phyloP scores from a whole-genome alignment of 2,797 vertebrate species.

The Discoglossus pictus region DNA sequence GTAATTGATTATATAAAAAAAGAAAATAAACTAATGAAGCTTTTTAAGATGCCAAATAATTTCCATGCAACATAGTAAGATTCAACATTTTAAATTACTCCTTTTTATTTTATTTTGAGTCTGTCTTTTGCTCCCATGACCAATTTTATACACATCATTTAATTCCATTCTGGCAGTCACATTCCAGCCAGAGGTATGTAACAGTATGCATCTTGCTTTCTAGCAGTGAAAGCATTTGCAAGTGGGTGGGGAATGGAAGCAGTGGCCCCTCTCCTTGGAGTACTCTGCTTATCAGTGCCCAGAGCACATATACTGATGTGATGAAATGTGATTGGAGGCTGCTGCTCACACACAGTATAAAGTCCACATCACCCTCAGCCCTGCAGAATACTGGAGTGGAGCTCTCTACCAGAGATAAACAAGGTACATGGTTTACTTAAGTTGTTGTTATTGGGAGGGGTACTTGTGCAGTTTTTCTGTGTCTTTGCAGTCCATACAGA shows the following conservation, averaged over 20 bases:
- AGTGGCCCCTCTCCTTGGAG: not conserved
- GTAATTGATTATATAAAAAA: too few relatives aligned
- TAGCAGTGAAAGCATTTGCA: not conserved
- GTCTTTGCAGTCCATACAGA: not conserved
- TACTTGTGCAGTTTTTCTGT: not conserved
- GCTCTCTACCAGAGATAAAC: not conserved
- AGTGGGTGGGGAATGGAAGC: not conserved
- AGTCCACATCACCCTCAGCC: not conserved
- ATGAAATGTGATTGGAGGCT: constrained; percentile 26
- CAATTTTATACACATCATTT: too few relatives aligned
- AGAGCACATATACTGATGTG: constrained; percentile 11
- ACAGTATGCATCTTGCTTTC: too few relatives aligned
- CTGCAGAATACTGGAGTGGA: not conserved
- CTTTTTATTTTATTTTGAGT: too few relatives aligned
- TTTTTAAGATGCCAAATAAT: too few relatives aligned
- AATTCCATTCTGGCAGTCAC: too few relatives aligned
- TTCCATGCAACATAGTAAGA: too few relatives aligned
- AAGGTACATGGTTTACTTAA: constrained; percentile 16
- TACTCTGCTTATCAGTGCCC: not conserved
- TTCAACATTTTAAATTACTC: too few relatives aligned
- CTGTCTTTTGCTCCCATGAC: too few relatives aligned
- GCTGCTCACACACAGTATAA: constrained; percentile 1
- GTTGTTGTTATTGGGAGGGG: not conserved
- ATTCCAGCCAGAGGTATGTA: not conserved
- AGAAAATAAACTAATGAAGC: too few relatives aligned